Evolutionary conservation across 2,797 vertebrate genomes (phyloP), one percentile per base, ranked within the genome.

Genomic region (Heliangelus exortis): DNA sequence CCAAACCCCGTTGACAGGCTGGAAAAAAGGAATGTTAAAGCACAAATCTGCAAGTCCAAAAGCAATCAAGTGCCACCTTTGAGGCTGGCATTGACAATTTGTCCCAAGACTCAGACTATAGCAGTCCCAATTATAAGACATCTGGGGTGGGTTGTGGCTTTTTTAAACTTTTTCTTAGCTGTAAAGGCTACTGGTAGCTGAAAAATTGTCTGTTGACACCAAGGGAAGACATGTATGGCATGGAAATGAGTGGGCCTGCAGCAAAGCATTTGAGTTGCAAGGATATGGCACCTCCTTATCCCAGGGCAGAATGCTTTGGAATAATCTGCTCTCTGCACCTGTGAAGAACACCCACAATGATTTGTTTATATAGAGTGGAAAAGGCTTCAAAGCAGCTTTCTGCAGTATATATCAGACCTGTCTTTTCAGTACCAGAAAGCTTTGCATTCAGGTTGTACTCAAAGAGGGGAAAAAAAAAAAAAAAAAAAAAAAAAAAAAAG

Each of bases 361-460:
- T 47, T 75, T 36, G 17, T 23, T 34, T 53, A 33, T 7, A 76
- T 17, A 26, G 81, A 29, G 25, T 11, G 25, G 84, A 55, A 0
- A 7, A 83, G 51, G 33, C 19, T 23, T 47, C 36, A 50, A 53
- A 72, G 48, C 29, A 68, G 47, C 36, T 61, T 36, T 57, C 4
- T 20, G 45, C 0, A 5, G 19, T 26, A 33, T 7, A 16, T 6
- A 15, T 39, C 1, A 3, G 20, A 34, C 12, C 47, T 25, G 2
- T 31, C 33, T 26, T 43, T 50, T 47, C 9, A 33, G 13, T 20
- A 47, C 12, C 18, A 43, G 23, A 76, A 71, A 71, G 8, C 2
- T 57, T 74, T 72, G 9, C 2, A 0, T 48, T 69, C 41, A 20
- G 7, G 4, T 58, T 4, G 3, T 9, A 5, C 1, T 3, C 7